Percentiles rank a stretch among this genome's conserved stretches.
Evolutionary conservation across 1,140 invertebrate species (phyloP).

Genomic region (Meloidogyne chitwoodi): DNA sequence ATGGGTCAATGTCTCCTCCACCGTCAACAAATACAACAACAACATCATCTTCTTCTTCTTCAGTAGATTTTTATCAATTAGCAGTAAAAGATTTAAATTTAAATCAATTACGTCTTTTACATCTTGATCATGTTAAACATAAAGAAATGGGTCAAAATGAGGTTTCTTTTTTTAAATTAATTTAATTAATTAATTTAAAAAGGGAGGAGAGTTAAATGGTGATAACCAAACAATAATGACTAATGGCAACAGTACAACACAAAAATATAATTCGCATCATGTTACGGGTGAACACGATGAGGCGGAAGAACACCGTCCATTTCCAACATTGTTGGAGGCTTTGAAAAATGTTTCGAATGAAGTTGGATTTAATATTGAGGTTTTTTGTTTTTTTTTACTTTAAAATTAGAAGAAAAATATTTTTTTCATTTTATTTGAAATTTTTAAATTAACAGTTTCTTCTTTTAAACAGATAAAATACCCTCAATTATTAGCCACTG

Average conservation of each 20-base stretch:
- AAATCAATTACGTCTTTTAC: conserved; percentile 46
- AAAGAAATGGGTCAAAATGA: background rate
- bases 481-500: conserved; percentile 19
- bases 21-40: background rate
- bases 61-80: conserved; percentile 52
- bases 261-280: conserved; percentile 6
- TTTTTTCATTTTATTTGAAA: too few relatives aligned
- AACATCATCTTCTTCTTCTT: background rate
- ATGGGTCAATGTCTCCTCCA: background rate
- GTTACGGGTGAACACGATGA: conserved; percentile 41
- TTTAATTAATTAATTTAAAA: background rate
- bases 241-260: background rate
- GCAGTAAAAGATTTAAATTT: conserved; percentile 58
- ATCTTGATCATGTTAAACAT: conserved; percentile 11
- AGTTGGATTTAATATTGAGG: conserved; percentile 49
- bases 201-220: conserved; percentile 1
- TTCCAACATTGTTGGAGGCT: conserved; percentile 44
- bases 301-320: conserved; percentile 39
- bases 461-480: conserved; percentile 12
- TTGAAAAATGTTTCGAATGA: conserved; percentile 32
- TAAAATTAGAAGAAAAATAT: too few relatives aligned
- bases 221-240: background rate
- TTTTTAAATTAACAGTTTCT: too few relatives aligned
- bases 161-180: conserved; percentile 7
- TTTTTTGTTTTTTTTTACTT: conserved; percentile 43